Percentiles rank a stretch among this genome's conserved stretches.
These are phyloP conservation scores for Axinella damicornis DNA, from an alignment of 37 sponge, comb jelly and placozoan genomes.

Conservation along the genomic window DNA sequence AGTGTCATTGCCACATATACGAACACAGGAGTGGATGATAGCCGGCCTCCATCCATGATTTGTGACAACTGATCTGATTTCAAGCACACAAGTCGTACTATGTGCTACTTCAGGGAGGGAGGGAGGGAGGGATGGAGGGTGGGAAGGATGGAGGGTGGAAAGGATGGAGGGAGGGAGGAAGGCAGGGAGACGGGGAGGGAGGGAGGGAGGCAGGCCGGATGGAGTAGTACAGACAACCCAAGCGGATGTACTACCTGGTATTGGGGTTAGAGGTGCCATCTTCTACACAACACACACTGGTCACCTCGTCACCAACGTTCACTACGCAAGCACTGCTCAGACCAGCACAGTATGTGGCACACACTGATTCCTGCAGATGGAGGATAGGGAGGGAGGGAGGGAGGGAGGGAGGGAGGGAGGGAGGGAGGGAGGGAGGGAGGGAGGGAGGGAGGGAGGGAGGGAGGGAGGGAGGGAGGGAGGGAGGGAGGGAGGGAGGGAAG, in stretches of 20 bases:
- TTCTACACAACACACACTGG: conserved; percentile 89
- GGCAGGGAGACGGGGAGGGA: background rate
- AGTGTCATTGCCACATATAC: too few species aligned
- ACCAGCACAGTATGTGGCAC: conserved; percentile 93
- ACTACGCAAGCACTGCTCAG: conserved; percentile 90
- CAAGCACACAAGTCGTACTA: too few species aligned
- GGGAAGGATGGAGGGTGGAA: too few species aligned
- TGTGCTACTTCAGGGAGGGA: too few species aligned
- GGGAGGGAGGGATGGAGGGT: too few species aligned
- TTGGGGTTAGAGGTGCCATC: conserved; percentile 92
- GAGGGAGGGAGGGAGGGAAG: too few species aligned
- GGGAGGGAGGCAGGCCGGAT: background rate
- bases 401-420: conserved; percentile 5
- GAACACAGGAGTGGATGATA: too few species aligned
- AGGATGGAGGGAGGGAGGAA: background rate
- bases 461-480: too few species aligned
- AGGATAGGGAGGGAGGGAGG: background rate
- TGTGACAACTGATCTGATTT: too few species aligned
- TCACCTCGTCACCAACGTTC: conserved; percentile 90
- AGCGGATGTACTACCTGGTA: conserved; percentile 67
- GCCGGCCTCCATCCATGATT: too few species aligned
- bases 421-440: background rate
- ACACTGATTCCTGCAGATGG: conserved; percentile 80
- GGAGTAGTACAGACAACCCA: background rate
- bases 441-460: background rate